These are phyloP conservation scores for Oscheius sp. DNA, from an alignment of 2,888 invertebrate species.

Conservation along the genomic window DNA sequence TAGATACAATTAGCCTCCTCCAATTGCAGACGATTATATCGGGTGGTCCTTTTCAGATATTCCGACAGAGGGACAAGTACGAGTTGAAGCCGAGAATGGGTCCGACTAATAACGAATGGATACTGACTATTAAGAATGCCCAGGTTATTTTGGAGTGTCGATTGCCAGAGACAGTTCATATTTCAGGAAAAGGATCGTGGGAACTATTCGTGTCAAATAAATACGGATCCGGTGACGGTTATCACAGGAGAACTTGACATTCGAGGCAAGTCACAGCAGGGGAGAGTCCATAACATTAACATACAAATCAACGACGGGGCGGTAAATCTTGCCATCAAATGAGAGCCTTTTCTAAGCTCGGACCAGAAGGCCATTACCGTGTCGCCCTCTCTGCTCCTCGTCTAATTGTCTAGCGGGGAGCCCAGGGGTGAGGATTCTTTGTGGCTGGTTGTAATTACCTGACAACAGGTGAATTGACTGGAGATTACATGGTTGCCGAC, in stretches of 20 bases:
- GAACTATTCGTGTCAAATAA: conserved; percentile 84
- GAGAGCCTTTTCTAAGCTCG: conserved; percentile 1
- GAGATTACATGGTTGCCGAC: neutral
- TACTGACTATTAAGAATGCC: conserved; percentile 87
- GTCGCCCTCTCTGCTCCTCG: neutral
- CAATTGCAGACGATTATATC: conserved; percentile 13
- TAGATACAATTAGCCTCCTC: conserved; percentile 32
- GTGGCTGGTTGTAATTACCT: too few relatives aligned
- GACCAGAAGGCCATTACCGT: conserved; percentile 7
- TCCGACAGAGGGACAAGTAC: conserved; percentile 70
- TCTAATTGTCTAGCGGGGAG: neutral
- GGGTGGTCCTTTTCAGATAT: conserved; percentile 56
- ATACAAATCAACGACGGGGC: conserved; percentile 11
- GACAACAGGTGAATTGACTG: conserved; percentile 18
- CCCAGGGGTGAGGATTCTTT: neutral
- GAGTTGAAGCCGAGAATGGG: conserved; percentile 74
- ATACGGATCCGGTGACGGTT: conserved; percentile 68
- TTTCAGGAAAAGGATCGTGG: conserved; percentile 84
- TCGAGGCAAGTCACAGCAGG: conserved; percentile 56
- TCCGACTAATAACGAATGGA: conserved; percentile 85
- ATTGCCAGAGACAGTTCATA: neutral
- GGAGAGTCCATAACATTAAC: conserved; percentile 5
- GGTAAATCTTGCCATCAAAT: conserved; percentile 10
- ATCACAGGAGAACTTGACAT: conserved; percentile 66
- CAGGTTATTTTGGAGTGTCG: conserved; percentile 74